Evolutionary conservation across 2,797 vertebrate genomes (phyloP), one percentile per base, ranked within the genome.

Genomic region (Xiphophorus birchmanni): DNA sequence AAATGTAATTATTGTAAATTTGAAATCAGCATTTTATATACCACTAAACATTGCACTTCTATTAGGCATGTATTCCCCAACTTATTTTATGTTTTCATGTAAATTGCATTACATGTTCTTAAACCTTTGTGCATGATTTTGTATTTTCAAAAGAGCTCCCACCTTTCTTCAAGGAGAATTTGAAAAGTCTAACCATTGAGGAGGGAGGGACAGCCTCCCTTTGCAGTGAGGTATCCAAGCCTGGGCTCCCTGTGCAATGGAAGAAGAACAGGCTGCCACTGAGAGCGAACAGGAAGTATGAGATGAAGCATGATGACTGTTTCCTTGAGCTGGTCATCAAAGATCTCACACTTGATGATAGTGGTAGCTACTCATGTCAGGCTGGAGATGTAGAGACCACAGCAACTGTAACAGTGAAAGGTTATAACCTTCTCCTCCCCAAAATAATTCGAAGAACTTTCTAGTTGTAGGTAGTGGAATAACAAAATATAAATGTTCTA

Each of bases 281-380:
- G 83, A 95, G 92, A 82, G 90, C 95, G 0, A 93, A 93, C 4
- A 95, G 88, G 29, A 97, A 94, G 92, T 96, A 96, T 0, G 93
- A 97, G 74, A 94, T 97, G 29, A 85, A 94, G 4, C 94, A 96
- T 4, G 93, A 95, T 2, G 96, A 95, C n/a, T 91, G 79, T 21
- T 85, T 88, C 15, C 91, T 96, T 58, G 92, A 80, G 2, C 96
- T 98, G 10, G 60, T 95, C 56, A 97, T 98, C 63, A 94, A 80
- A 10, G 94, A 94, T 3, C 93, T 97, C 65, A 95, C 88, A 5
- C 69, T 80, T 0, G 96, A 96, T 26, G 97, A 98, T 87, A 94
- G 96, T 82, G 96, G 95, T 0, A 93, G 90, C 4, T 98, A 97
- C 74, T 84, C 86, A 1, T 98, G 97, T 65, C 83, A 91, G 69